These are phyloP conservation scores for Latrodectus elegans DNA, from an alignment of 2,888 invertebrate genomes.

Conservation along the genomic window DNA sequence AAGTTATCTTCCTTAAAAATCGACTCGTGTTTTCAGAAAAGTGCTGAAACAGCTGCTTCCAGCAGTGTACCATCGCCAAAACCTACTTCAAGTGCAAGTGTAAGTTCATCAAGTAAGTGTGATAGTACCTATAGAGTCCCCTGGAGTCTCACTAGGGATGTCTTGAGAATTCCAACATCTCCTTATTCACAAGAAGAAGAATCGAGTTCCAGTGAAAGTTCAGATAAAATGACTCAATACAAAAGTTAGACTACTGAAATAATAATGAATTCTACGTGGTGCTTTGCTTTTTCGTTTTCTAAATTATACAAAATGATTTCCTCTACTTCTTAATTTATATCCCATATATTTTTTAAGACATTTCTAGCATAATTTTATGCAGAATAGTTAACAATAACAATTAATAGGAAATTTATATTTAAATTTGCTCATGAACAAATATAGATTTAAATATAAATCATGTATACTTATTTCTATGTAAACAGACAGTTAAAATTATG, in stretches of 20 bases:
- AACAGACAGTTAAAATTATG: no score
- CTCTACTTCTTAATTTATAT: no score
- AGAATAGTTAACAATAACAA: no score
- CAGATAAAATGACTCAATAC: slow-evolving; percentile 54
- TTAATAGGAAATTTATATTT: no score
- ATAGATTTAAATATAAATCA: no score
- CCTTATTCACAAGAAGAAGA: slow-evolving; percentile 67
- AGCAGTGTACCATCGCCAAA: not conserved
- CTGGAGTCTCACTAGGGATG: slow-evolving; percentile 63
- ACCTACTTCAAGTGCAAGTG: slow-evolving; percentile 10
- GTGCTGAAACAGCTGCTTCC: slow-evolving; percentile 8
- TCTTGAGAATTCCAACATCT: slow-evolving; percentile 59
- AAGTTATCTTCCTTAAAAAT: slow-evolving; percentile 72
- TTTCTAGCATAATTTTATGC: no score
- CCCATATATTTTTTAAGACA: no score
- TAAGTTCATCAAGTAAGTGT: not conserved
- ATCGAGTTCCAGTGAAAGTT: slow-evolving; percentile 70
- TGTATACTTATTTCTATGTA: no score
- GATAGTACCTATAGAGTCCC: slow-evolving; percentile 22
- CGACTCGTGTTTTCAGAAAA: slow-evolving; percentile 65
- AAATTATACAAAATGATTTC: no score
- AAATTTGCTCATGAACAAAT: no score
- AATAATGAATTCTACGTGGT: no score
- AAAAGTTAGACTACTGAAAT: slow-evolving; percentile 15
- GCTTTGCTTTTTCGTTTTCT: no score